Conservation (phyloP, 2,888 invertebrate species). For the Calephelis perditalis region DNA sequence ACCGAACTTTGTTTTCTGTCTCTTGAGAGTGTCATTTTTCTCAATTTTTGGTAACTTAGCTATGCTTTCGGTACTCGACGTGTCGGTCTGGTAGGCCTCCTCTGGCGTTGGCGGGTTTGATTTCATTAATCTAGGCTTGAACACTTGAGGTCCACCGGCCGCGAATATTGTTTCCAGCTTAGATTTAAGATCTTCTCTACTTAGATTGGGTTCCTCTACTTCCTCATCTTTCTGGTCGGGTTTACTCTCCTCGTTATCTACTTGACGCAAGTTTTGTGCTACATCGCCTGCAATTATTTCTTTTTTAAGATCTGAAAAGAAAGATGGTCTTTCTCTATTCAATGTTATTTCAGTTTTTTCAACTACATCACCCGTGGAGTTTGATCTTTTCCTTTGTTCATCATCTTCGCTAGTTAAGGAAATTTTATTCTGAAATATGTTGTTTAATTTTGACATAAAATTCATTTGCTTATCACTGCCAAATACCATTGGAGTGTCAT, state of each 20-base stretch:
- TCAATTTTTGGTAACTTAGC: conserved; percentile 56
- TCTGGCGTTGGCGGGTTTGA: conserved; percentile 61
- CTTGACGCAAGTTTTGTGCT: conserved; percentile 45
- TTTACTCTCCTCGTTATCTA: conserved; percentile 38
- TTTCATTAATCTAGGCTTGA: conserved; percentile 55
- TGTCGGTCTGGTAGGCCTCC: conserved; percentile 52
- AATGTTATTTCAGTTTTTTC: conserved; percentile 42
- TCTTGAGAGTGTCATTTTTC: conserved; percentile 65
- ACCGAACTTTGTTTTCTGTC: conserved; percentile 63
- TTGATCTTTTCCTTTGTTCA: conserved; percentile 52
- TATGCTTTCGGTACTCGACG: conserved; percentile 55
- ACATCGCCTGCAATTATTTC: conserved; percentile 49
- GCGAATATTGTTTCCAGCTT: conserved; percentile 65
- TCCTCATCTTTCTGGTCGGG: conserved; percentile 35
- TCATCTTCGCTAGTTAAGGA: conserved; percentile 42
- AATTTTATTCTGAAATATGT: conserved; percentile 59
- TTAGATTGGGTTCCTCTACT: conserved; percentile 47
- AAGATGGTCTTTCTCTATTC: conserved; percentile 40
- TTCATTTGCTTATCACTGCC: conserved; percentile 45
- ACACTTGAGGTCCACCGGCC: conserved; percentile 49
- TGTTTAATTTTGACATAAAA: conserved; percentile 65
- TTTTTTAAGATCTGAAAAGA: conserved; percentile 57
- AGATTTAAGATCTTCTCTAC: conserved; percentile 57
- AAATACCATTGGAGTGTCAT: conserved; percentile 40
- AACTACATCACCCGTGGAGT: conserved; percentile 54